Evolutionary conservation across 2,888 invertebrate genomes (phyloP).

Genomic region (Dimorphilus gyrociliatus): DNA sequence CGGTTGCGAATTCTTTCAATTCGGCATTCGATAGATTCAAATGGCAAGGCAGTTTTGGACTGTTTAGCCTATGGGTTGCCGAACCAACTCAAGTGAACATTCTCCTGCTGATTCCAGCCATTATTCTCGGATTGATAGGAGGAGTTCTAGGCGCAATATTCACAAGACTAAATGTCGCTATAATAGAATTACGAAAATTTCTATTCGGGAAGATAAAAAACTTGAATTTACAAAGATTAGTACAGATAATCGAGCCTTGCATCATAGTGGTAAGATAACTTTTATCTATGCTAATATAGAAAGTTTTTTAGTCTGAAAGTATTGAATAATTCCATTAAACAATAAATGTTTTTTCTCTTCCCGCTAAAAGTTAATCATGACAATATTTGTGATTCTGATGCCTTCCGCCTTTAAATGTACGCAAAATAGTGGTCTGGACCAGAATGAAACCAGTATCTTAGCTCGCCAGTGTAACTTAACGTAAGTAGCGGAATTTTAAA

Average conservation of each 20-base stretch:
- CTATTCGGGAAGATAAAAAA: slow-evolving; percentile 2
- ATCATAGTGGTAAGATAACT: slow-evolving; percentile 10
- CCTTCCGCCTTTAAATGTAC: no score
- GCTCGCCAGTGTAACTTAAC: no score
- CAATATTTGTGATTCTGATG: no score
- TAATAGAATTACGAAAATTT: no score
- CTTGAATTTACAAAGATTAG: slow-evolving; percentile 2
- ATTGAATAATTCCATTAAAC: no score
- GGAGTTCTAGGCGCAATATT: slow-evolving; percentile 21
- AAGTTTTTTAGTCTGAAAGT: no score
- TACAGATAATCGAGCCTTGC: slow-evolving; percentile 8
- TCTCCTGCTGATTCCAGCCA: slow-evolving; percentile 17
- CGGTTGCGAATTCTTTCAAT: slow-evolving; percentile 13
- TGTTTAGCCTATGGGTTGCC: slow-evolving; percentile 7
- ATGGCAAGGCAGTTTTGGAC: slow-evolving; percentile 12
- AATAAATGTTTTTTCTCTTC: no score
- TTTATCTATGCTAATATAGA: no score
- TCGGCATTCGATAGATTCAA: slow-evolving; percentile 13
- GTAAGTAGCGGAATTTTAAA: no score
- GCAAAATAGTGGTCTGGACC: no score
- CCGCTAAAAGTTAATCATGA: no score
- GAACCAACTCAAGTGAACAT: slow-evolving; percentile 17
- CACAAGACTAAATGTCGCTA: slow-evolving; percentile 13
- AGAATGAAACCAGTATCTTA: no score
- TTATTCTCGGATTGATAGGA: slow-evolving; percentile 20